phyloP scores from a whole-genome alignment of 2,797 vertebrate species.

The Falco rusticolus region DNA sequence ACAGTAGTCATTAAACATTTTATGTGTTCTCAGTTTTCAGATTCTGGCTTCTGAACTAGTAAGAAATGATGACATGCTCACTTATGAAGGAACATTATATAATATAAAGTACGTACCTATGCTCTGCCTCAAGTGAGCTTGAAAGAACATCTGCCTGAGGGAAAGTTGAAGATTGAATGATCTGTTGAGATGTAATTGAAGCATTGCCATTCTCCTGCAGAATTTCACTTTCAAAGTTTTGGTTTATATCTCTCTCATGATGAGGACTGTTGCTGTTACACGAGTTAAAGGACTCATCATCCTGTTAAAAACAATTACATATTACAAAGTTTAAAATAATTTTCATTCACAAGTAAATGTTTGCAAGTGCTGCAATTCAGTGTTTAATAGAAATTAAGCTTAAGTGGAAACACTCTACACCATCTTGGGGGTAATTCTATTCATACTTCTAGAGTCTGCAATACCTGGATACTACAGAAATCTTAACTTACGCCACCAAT shows the following conservation, averaged over 20 bases:
- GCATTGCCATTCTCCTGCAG: slow-evolving; percentile 75
- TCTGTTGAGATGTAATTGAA: slow-evolving; percentile 70
- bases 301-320: slow-evolving; percentile 42
- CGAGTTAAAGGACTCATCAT: slow-evolving; percentile 74
- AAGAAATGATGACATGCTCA: background rate
- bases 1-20: background rate
- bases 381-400: background rate
- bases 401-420: background rate
- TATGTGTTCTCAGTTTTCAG: background rate
- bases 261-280: slow-evolving; percentile 74
- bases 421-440: background rate
- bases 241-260: slow-evolving; percentile 76
- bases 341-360: background rate
- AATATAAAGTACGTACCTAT: slow-evolving; percentile 72
- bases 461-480: background rate
- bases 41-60: background rate
- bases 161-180: slow-evolving; percentile 75
- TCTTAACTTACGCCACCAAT: background rate
- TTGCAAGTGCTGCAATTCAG: background rate
- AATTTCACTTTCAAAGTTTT: slow-evolving; percentile 76
- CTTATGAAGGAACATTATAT: background rate
- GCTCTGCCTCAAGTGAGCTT: slow-evolving; percentile 84
- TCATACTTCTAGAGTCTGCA: background rate
- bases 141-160: slow-evolving; percentile 81
- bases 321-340: background rate